phyloP scores from a whole-genome alignment of 2,113 vertebrate species.

The Larimichthys polyactis region DNA sequence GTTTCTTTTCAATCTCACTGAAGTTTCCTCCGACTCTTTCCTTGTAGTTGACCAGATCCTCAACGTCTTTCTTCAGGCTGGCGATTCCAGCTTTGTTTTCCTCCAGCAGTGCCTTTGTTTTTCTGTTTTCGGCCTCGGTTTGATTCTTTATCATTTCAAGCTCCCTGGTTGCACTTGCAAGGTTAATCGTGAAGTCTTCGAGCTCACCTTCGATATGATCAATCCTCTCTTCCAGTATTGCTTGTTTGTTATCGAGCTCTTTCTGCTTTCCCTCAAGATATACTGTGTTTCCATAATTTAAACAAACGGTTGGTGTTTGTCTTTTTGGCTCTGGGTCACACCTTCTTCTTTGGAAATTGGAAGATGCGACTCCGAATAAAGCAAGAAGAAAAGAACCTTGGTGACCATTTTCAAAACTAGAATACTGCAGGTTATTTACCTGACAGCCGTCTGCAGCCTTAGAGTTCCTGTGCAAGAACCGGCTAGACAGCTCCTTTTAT shows the following conservation, averaged over 20 bases:
- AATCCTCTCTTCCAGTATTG: neutral
- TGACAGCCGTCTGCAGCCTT: neutral
- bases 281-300: neutral
- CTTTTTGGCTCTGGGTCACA: accelerated
- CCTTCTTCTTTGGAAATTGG: accelerated
- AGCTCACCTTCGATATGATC: neutral
- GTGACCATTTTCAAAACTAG: neutral
- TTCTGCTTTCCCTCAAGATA: neutral
- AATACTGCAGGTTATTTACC: neutral
- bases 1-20: neutral
- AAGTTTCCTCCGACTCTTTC: neutral
- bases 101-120: neutral
- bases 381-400: neutral
- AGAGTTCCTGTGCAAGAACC: neutral
- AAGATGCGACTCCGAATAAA: neutral
- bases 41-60: neutral
- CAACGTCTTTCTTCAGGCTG: neutral
- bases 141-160: neutral
- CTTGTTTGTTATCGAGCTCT: accelerated
- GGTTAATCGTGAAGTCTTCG: neutral
- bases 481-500: neutral
- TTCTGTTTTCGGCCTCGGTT: neutral
- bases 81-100: neutral
- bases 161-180: neutral
- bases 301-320: neutral